Percentiles rank a stretch among this genome's conserved stretches.
These are phyloP conservation scores for Ibycter americanus DNA, from an alignment of 2,797 vertebrate species.

Conservation along the genomic window DNA sequence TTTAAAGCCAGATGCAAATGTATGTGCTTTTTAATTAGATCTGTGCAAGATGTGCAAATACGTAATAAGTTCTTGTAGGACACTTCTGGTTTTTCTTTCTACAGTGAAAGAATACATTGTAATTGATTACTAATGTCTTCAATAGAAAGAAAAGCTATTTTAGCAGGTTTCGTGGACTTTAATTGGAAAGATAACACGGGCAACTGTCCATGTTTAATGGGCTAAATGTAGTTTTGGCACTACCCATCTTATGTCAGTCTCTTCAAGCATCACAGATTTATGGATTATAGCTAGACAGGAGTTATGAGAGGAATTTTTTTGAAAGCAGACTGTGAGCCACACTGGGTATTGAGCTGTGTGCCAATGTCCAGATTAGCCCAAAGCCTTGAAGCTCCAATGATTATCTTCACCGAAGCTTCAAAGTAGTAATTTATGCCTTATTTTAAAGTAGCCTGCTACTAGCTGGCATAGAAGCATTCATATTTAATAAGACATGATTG, in stretches of 20 bases:
- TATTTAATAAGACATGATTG: not conserved
- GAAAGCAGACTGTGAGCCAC: not conserved
- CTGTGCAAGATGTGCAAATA: not conserved
- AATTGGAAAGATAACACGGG: conserved; percentile 36
- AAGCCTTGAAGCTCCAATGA: not conserved
- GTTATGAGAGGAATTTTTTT: conserved; percentile 42
- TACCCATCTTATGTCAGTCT: conserved; percentile 29
- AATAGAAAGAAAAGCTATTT: not conserved
- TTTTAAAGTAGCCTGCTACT: not conserved
- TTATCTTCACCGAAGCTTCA: conserved; percentile 30
- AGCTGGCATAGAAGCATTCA: not conserved
- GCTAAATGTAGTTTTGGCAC: conserved; percentile 56
- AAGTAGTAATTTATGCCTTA: not conserved
- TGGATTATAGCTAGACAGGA: conserved; percentile 33
- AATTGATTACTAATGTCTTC: not conserved
- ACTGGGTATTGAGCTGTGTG: not conserved
- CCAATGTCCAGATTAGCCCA: not conserved
- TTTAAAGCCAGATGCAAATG: not conserved
- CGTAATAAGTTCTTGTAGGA: not conserved
- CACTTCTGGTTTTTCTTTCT: not conserved
- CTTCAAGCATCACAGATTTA: conserved; percentile 19
- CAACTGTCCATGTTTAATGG: conserved; percentile 4
- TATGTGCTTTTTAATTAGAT: not conserved
- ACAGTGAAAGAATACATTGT: not conserved
- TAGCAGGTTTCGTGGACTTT: conserved; percentile 26